A percentile compares a stretch with the other conserved stretches of the same genome.
phyloP scores from a whole-genome alignment of 2,888 invertebrate genomes.

The Tachystola acroxantha region DNA sequence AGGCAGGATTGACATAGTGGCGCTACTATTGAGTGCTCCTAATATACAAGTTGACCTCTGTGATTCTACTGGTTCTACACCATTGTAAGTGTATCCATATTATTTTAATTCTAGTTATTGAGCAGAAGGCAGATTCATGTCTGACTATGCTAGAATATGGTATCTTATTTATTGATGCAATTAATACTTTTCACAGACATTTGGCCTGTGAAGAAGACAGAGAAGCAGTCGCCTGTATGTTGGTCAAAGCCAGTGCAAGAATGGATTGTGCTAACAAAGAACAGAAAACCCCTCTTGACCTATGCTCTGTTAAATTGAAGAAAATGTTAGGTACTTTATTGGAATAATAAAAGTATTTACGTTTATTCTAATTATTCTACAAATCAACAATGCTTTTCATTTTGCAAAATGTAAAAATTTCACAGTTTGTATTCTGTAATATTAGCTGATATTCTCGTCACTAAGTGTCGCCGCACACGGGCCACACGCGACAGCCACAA shows the following conservation, averaged over 20 bases:
- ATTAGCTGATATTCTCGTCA: too few species aligned
- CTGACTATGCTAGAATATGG: too few species aligned
- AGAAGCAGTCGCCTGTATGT: conserved; percentile 80
- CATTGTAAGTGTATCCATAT: conserved; percentile 84
- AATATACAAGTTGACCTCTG: conserved; percentile 74
- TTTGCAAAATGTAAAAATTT: too few species aligned
- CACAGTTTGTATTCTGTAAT: too few species aligned
- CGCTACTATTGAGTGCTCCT: conserved; percentile 79
- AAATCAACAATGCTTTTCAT: too few species aligned
- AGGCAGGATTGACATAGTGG: conserved; percentile 83
- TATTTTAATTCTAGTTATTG: too few species aligned
- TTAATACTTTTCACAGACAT: conserved; percentile 78
- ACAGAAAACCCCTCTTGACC: conserved; percentile 81
- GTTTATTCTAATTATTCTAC: too few species aligned
- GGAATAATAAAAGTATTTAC: conserved; percentile 22
- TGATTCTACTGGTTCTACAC: conserved; percentile 86
- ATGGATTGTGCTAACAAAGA: conserved; percentile 80
- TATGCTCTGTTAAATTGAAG: conserved; percentile 61
- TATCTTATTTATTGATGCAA: too few species aligned
- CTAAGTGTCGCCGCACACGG: too few species aligned
- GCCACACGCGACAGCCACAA: too few species aligned
- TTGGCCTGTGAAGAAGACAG: conserved; percentile 90
- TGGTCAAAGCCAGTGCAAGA: conserved; percentile 82
- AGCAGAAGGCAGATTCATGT: too few species aligned
- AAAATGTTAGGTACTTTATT: conserved; percentile 24